Evolutionary conservation across 1,140 invertebrate genomes (phyloP), one percentile per base, ranked within the genome.

Genomic region (Melitaea cinxia): DNA sequence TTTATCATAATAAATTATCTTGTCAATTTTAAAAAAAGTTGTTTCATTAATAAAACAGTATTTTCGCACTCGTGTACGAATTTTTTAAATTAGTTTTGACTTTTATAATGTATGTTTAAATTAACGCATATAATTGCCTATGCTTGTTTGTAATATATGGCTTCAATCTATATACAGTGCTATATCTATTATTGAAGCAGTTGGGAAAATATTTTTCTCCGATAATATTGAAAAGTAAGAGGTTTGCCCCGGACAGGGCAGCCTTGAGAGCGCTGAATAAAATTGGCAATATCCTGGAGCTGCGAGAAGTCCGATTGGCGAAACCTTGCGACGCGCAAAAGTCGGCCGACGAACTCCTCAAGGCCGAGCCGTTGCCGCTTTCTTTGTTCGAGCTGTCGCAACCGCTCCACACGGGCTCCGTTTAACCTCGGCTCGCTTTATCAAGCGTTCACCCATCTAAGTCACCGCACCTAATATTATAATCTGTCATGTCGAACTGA

Each of bases 231-330:
- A 84, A 88, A 90, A 88, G 85, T 89, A 88, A 88, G 74, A 83
- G 84, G 83, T 70, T 73, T 67, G 72, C 73, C 77, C 77, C 65
- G 77, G 77, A 72, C 68, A 70, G 69, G 49, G 62, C 74, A 88
- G 85, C 88, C 85, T 90, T 90, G 88, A 86, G 82, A 80, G 78
- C 77, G 61, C 73, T 83, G 79, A 85, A 77, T 76, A 74, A 80
- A 80, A 88, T 91, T 91, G 88, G 83, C 86, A 91, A 91, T 91
- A 91, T 91, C 88, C 88, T 91, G 86, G 86, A 88, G 85, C 77
- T 65, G 68, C 79, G 80, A 87, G 86, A 85, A 85, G 88, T 82
- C 78, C 80, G 88, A 81, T 81, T 91, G 88, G 88, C 85, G 85
- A 91, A 91, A 91, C 88, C 88, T 91, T 91, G 88, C 81, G 84